Evolutionary conservation across 2,113 vertebrate genomes (phyloP), one percentile per base, ranked within the genome.

Genomic region (Halcyon malimbica): DNA sequence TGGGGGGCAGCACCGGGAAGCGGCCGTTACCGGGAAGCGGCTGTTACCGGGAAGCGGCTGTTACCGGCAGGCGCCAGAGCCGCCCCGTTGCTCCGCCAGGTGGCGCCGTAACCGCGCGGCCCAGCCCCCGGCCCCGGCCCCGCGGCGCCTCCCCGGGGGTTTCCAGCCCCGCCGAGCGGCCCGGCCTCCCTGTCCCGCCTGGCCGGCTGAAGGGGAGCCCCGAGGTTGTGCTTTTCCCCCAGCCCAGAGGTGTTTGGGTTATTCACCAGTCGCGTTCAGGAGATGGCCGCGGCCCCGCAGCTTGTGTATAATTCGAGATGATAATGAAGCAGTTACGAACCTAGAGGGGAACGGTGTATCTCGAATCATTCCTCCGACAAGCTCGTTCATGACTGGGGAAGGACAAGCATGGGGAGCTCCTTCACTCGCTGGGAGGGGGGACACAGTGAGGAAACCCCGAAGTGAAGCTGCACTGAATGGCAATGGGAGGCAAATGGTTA

Each of bases 31-130:
- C 44, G 44, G 44, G 11, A 50, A 23, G 23, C 11, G 48, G 21
- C 16, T 14, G 44, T 44, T 44, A 46, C 16, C 44, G 44, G 18
- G 44, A 18, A 46, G 44, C 44, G 44, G 48, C 42, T 15, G 46
- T 20, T 21, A 35, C 28, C 24, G 19, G 44, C n/a, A 9, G 46
- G 28, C 9, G 44, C 4, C 53, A 15, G n/a, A 6, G 4, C 25
- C 13, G 23, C 11, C 17, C 6, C 44, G 1, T 1, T 1, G 6
- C 1, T 41, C 94, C 97, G 94, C 96, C 82, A 98, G 98, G 96
- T 95, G 98, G 97, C 84, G 82, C 95, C 68, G 16, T 29, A 41
- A 42, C 92, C 24, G 56, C 78, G 63, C 90, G 7, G 46, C 13
- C 35, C 28, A 11, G 15, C 7, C 33, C 62, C 26, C 37, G 11